These are phyloP conservation scores for Nycticebus coucang DNA, from an alignment of 2,113 vertebrate species.

Conservation along the genomic window DNA sequence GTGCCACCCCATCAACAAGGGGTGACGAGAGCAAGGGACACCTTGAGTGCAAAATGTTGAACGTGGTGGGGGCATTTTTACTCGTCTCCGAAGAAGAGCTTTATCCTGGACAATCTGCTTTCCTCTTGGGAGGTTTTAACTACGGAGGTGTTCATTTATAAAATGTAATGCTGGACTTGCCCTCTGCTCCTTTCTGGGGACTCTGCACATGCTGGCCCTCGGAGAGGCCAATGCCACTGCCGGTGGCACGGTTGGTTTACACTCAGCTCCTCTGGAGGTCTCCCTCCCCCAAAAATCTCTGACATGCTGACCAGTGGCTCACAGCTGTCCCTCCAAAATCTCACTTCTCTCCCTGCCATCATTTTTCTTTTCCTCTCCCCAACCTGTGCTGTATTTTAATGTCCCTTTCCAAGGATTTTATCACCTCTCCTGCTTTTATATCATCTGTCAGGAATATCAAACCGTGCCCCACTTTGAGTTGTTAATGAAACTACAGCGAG, in stretches of 20 bases:
- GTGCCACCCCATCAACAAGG: neutral
- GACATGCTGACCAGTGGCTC: neutral
- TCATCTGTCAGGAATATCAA: accelerated
- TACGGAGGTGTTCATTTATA: accelerated
- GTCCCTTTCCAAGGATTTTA: accelerated
- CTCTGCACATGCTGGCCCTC: accelerated
- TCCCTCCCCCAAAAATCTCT: accelerated
- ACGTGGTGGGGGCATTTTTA: no score
- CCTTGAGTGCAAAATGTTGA: accelerated
- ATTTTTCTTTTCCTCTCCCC: accelerated
- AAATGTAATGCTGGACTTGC: accelerated
- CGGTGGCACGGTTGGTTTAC: accelerated
- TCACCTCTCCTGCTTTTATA: accelerated
- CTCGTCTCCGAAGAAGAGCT: accelerated
- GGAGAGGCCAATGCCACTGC: accelerated
- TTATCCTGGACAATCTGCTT: accelerated
- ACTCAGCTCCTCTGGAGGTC: neutral
- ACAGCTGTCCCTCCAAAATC: accelerated
- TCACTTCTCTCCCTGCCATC: accelerated
- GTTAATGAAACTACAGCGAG: neutral
- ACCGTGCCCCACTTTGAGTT: accelerated
- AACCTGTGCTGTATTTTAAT: accelerated
- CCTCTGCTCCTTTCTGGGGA: no score
- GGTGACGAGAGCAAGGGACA: neutral
- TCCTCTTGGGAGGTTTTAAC: accelerated